These are phyloP conservation scores for Neodiprion pinetum DNA, from an alignment of 1,140 invertebrate species.

Conservation along the genomic window DNA sequence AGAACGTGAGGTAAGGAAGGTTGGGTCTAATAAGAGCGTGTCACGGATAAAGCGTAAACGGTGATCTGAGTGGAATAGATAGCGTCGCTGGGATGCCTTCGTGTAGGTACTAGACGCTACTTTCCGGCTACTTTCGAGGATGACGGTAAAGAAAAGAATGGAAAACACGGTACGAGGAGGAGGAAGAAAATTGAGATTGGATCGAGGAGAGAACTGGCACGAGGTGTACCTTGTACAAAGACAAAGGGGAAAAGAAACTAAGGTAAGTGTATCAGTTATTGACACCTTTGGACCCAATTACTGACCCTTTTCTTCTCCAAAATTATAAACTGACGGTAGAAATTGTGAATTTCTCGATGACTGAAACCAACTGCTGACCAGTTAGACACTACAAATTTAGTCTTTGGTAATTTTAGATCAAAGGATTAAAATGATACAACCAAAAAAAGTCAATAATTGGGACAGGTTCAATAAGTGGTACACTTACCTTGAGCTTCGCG, in stretches of 20 bases:
- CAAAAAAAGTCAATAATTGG: too few relatives aligned
- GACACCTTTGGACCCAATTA: too few relatives aligned
- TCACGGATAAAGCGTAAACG: constrained; percentile 19
- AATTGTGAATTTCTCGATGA: too few relatives aligned
- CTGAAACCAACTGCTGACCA: too few relatives aligned
- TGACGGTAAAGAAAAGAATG: too few relatives aligned
- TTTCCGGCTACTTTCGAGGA: constrained; percentile 13
- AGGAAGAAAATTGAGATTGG: constrained; percentile 44
- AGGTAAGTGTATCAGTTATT: too few relatives aligned
- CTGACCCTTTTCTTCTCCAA: neutral
- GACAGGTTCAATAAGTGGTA: too few relatives aligned
- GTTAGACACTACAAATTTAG: too few relatives aligned
- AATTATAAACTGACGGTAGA: too few relatives aligned
- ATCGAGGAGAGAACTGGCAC: constrained; percentile 18
- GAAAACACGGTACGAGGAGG: constrained; percentile 13
- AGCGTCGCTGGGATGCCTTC: neutral
- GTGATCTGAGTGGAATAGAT: constrained; percentile 26
- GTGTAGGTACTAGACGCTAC: neutral
- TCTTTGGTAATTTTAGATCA: too few relatives aligned
- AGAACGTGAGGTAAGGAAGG: neutral
- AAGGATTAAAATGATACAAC: too few relatives aligned
- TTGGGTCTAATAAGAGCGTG: constrained; percentile 20
- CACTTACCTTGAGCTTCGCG: too few relatives aligned
- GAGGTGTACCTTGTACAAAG: constrained; percentile 2
- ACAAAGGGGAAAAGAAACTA: constrained; percentile 12